A percentile compares a stretch with the other conserved stretches of the same genome.
These are phyloP conservation scores for Strix aluco DNA, from an alignment of 2,113 vertebrate genomes.

Conservation along the genomic window DNA sequence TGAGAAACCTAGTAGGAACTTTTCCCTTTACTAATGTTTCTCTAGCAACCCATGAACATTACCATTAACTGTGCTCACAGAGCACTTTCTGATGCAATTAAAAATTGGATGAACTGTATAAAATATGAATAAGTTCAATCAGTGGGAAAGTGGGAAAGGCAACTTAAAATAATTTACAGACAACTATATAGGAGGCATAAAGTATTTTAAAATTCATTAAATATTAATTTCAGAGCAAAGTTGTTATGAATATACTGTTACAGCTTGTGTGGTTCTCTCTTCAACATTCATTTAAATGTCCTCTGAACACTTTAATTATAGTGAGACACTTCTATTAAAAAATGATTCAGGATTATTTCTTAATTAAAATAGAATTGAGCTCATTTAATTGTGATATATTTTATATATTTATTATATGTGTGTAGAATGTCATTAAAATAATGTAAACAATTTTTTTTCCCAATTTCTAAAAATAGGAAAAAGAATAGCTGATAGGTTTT, in stretches of 20 bases:
- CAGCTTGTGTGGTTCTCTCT: slow-evolving; percentile 19
- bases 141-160: background rate
- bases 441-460: background rate
- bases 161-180: slow-evolving; percentile 52
- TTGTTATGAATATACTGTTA: slow-evolving; percentile 47
- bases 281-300: slow-evolving; percentile 46
- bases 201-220: slow-evolving; percentile 53
- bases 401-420: background rate
- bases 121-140: slow-evolving; percentile 2
- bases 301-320: slow-evolving; percentile 61
- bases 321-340: slow-evolving; percentile 52
- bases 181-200: slow-evolving; percentile 11
- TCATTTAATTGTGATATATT: slow-evolving; percentile 32
- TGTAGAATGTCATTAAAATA: background rate
- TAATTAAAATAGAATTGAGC: slow-evolving; percentile 59
- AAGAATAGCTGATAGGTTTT: background rate
- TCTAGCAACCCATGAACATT: background rate
- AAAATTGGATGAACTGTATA: slow-evolving; percentile 10
- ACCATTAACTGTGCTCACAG: background rate
- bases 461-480: background rate
- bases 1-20: background rate
- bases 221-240: slow-evolving; percentile 62
- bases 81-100: background rate
- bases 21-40: slow-evolving; percentile 30
- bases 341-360: slow-evolving; percentile 3